Evolutionary conservation across 2,113 vertebrate genomes (phyloP).

Genomic region (Pseudorhombus dupliciocellatus): DNA sequence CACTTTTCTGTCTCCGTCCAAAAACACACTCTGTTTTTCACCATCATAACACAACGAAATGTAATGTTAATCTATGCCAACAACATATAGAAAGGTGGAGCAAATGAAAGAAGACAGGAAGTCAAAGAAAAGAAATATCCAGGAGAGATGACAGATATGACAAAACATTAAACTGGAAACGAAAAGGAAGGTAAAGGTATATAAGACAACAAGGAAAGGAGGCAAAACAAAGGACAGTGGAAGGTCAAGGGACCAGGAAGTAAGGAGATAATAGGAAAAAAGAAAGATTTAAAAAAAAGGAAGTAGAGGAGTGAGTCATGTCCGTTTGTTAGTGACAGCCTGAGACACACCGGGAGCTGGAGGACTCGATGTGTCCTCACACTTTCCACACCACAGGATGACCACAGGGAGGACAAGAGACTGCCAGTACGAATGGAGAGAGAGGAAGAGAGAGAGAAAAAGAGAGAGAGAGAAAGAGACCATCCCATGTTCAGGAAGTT

Average conservation of each 20-base stretch:
- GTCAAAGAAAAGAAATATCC: background rate
- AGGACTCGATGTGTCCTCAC: constrained; percentile 42
- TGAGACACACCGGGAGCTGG: constrained; percentile 43
- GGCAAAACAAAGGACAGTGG: background rate
- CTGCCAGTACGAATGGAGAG: constrained; percentile 39
- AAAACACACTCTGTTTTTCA: background rate
- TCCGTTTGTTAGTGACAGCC: constrained; percentile 47
- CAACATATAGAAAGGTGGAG: background rate
- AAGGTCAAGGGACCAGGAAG: background rate
- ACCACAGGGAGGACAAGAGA: constrained; percentile 62
- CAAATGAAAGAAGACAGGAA: background rate
- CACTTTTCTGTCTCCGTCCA: background rate
- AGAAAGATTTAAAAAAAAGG: background rate
- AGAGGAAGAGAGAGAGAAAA: background rate
- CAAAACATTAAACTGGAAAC: background rate
- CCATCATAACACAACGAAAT: no score
- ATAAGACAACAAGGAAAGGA: background rate
- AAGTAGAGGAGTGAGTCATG: constrained; percentile 56
- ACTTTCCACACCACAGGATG: constrained; percentile 44
- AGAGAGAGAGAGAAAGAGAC: constrained; percentile 11
- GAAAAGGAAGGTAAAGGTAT: background rate
- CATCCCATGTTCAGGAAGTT: constrained; percentile 88
- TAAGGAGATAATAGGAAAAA: background rate
- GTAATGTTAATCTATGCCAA: no score
- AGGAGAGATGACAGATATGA: background rate